Percentiles rank a stretch among this genome's conserved stretches.
These are phyloP conservation scores for Macaria liturata DNA, from an alignment of 2,888 invertebrate species.

Conservation along the genomic window DNA sequence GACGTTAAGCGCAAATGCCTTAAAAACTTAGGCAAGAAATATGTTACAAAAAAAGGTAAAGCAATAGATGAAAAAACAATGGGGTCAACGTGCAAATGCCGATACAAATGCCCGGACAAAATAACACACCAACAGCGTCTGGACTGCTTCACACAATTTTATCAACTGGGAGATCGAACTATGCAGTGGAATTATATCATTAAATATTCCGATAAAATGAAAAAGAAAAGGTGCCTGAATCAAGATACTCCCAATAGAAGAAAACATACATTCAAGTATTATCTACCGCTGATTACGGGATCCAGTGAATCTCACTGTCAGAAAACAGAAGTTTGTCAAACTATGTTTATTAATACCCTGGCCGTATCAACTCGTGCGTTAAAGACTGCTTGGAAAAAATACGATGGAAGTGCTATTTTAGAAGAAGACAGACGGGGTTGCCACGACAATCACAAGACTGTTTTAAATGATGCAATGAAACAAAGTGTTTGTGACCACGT, in stretches of 20 bases:
- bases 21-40: slow-evolving; percentile 28
- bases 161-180: slow-evolving; percentile 25
- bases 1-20: slow-evolving; percentile 30
- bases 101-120: slow-evolving; percentile 24
- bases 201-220: slow-evolving; percentile 21
- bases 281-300: too few species aligned
- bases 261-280: slow-evolving; percentile 10
- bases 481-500: too few species aligned
- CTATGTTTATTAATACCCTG: too few species aligned
- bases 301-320: too few species aligned
- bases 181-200: slow-evolving; percentile 20
- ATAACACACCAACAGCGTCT: slow-evolving; percentile 14
- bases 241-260: slow-evolving; percentile 24
- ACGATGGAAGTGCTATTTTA: slow-evolving; percentile 22
- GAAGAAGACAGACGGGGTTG: slow-evolving; percentile 27
- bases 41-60: slow-evolving; percentile 27
- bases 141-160: slow-evolving; percentile 30
- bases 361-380: too few species aligned
- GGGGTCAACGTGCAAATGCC: slow-evolving; percentile 26
- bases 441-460: slow-evolving; percentile 16
- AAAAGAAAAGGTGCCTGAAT: slow-evolving; percentile 24
- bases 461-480: too few species aligned
- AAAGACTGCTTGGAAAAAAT: too few species aligned
- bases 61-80: slow-evolving; percentile 25
- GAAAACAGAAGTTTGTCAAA: too few species aligned